These are phyloP conservation scores for Drosophila triauraria DNA, from an alignment of 1,140 invertebrate genomes.

Conservation along the genomic window DNA sequence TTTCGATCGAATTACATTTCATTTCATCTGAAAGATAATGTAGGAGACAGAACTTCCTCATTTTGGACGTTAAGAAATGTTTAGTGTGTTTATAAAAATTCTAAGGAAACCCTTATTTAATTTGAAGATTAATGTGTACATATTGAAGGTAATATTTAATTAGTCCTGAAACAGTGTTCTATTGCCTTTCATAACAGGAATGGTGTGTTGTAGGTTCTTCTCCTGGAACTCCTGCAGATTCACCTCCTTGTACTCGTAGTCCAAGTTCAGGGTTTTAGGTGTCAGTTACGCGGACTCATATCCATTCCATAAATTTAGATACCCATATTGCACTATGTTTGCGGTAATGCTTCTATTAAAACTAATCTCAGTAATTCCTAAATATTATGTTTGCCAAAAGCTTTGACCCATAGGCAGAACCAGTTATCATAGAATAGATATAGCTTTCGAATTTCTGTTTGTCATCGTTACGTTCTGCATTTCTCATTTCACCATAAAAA, in stretches of 20 bases:
- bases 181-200: slow-evolving; percentile 71
- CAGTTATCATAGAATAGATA: neutral
- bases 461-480: neutral
- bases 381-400: slow-evolving; percentile 1
- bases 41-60: too few relatives aligned
- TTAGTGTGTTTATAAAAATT: too few relatives aligned
- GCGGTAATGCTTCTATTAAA: neutral
- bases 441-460: neutral
- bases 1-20: neutral
- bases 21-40: neutral
- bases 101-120: too few relatives aligned
- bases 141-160: too few relatives aligned
- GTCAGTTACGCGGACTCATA: slow-evolving; percentile 85
- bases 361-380: slow-evolving; percentile 2
- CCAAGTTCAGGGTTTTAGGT: slow-evolving; percentile 85
- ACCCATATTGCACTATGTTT: slow-evolving; percentile 24
- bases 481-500: slow-evolving; percentile 1
- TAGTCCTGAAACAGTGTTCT: too few relatives aligned
- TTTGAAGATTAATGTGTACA: too few relatives aligned
- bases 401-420: neutral
- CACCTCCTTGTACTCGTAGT: slow-evolving; percentile 85
- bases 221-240: slow-evolving; percentile 87
- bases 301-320: slow-evolving; percentile 84
- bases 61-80: too few relatives aligned
- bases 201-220: slow-evolving; percentile 80